Evolutionary conservation across 2,888 invertebrate genomes (phyloP), one percentile per base, ranked within the genome.

Genomic region (Dendrolimus houi): DNA sequence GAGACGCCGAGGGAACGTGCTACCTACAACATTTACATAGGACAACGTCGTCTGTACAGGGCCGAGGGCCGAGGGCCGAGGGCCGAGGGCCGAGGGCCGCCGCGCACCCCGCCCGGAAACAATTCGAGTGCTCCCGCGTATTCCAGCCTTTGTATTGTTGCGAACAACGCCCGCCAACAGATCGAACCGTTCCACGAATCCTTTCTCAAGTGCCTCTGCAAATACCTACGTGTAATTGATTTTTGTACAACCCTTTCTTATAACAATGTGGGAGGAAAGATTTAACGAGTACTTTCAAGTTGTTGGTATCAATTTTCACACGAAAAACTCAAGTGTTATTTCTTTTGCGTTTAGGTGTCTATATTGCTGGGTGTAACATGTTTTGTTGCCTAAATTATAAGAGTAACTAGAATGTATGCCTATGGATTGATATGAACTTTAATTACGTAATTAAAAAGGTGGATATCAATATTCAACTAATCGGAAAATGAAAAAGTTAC

Each of bases 21-120:
- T 70, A 75, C 60, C 74, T 75, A 77, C 70, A 64, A 78, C 77
- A 79, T 77, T 72, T 76, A 81, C 81, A 81, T 69, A 70, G 71
- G 73, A 74, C 69, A 69, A 62, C 62, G 60, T 68, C 14, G 62
- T 64, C 47, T 47, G 47, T 47, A 9, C 47, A 47, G 47, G 47
- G 9, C 47, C 47, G 47, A 47, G 47, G 47, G 47, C 42, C 10
- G 42, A 42, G 42, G 42, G 42, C 47, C 8, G 47, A 9, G 9
- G 47, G 9, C 9, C 9, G 12, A 42, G 42, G 42, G 42, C 47
- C 8, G 47, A 9, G 9, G 47, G 9, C 9, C 9, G 12, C 47
- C 47, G 9, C 47, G 9, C 12, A 47, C 47, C 47, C 47, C 47
- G 9, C 12, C 9, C 0, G 2, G 47, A 47, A 10, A 47, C 47